A percentile compares a stretch with the other conserved stretches of the same genome.
These are phyloP conservation scores for Cetoscarus ocellatus DNA, from an alignment of 2,797 vertebrate species.

Conservation along the genomic window DNA sequence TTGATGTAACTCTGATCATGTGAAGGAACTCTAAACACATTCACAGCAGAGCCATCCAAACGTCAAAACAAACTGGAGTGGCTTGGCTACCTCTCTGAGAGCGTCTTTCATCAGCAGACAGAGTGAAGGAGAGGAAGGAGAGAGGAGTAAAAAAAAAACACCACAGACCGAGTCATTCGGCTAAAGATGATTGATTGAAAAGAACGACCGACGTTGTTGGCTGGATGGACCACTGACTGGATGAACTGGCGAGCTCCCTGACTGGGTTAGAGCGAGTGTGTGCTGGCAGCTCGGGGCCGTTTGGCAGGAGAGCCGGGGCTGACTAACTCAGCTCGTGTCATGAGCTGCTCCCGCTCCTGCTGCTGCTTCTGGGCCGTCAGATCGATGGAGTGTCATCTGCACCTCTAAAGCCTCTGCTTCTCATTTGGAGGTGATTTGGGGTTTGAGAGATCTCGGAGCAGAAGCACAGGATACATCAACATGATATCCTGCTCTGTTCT, in stretches of 20 bases:
- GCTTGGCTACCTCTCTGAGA: slow-evolving; percentile 58
- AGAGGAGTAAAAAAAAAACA: not conserved
- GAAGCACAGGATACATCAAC: slow-evolving; percentile 35
- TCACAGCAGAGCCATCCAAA: slow-evolving; percentile 42
- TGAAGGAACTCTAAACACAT: slow-evolving; percentile 57
- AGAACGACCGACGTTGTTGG: slow-evolving; percentile 48
- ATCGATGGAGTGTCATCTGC: slow-evolving; percentile 54
- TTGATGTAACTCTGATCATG: slow-evolving; percentile 45
- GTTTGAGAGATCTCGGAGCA: slow-evolving; percentile 28
- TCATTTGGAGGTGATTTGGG: slow-evolving; percentile 42
- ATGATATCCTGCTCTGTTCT: slow-evolving; percentile 29
- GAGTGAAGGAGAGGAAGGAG: slow-evolving; percentile 18
- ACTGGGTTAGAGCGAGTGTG: slow-evolving; percentile 41
- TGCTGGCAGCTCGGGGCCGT: slow-evolving; percentile 38
- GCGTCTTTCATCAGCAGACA: slow-evolving; percentile 43
- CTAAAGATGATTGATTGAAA: slow-evolving; percentile 64
- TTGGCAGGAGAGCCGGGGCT: slow-evolving; percentile 23
- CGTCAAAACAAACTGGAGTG: slow-evolving; percentile 60
- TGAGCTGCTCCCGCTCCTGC: slow-evolving; percentile 17
- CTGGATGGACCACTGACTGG: slow-evolving; percentile 47
- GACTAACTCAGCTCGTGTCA: slow-evolving; percentile 35
- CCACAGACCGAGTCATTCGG: slow-evolving; percentile 38
- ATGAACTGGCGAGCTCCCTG: slow-evolving; percentile 40
- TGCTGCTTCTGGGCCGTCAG: slow-evolving; percentile 42
- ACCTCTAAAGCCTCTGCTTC: slow-evolving; percentile 51